These are phyloP conservation scores for Epinephelus fuscoguttatus DNA, from an alignment of 2,113 vertebrate species.

Conservation along the genomic window DNA sequence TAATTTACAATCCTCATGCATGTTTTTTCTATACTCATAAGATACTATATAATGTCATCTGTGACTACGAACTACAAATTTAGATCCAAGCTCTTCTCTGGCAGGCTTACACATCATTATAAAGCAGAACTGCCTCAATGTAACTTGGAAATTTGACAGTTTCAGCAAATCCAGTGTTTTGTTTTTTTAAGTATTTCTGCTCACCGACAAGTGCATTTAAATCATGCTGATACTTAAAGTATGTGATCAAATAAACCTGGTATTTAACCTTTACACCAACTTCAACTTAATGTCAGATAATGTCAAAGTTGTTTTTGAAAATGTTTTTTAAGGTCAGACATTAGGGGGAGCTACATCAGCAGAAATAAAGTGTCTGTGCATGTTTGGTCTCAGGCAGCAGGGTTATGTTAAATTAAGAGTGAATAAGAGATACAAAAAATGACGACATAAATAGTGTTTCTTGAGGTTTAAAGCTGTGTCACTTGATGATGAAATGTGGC, in stretches of 20 bases:
- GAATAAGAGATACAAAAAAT: background rate
- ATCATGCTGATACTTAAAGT: background rate
- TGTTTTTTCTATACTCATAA: background rate
- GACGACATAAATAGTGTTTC: background rate
- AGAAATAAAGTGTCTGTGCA: background rate
- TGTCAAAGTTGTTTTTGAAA: background rate
- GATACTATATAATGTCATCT: background rate
- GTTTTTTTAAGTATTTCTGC: background rate
- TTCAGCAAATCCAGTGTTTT: background rate
- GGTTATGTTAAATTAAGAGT: background rate
- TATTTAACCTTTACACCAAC: constrained; percentile 2
- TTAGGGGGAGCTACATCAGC: constrained; percentile 21
- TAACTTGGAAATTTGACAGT: background rate
- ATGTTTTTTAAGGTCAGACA: constrained; percentile 10
- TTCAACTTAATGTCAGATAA: background rate
- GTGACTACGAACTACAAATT: background rate
- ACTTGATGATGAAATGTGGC: background rate
- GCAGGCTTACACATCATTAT: background rate
- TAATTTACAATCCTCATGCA: background rate
- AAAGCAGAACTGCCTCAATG: background rate
- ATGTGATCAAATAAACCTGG: background rate
- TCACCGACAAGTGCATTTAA: background rate
- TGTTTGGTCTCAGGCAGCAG: background rate
- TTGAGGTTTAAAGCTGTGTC: background rate
- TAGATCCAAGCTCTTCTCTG: background rate